Conservation (phyloP, 2,888 invertebrate genomes). For the Diloba caeruleocephala region DNA sequence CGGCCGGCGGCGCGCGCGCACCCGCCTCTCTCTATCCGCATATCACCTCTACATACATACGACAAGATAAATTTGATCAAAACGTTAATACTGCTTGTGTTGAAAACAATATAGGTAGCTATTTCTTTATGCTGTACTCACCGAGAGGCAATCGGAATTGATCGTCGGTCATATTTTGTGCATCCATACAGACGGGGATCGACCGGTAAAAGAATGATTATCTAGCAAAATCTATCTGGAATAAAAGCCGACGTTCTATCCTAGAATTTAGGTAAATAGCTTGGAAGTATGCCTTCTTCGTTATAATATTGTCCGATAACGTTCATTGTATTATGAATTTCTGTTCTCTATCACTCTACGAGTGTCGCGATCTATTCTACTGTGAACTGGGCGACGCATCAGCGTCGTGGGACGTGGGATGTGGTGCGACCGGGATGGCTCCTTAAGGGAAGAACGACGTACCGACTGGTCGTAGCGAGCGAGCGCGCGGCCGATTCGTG, state of each 20-base stretch:
- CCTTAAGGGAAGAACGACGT: constrained; percentile 58
- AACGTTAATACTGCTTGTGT: constrained; percentile 86
- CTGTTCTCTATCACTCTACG: constrained; percentile 85
- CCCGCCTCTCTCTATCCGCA: constrained; percentile 80
- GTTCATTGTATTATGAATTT: constrained; percentile 83
- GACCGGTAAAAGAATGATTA: constrained; percentile 81
- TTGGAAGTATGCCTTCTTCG: constrained; percentile 87
- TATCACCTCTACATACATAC: constrained; percentile 86
- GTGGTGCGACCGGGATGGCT: constrained; percentile 53
- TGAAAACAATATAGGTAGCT: constrained; percentile 81
- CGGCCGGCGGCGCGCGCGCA: constrained; percentile 60
- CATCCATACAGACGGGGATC: constrained; percentile 83
- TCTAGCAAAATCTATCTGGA: constrained; percentile 89
- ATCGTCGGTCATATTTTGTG: constrained; percentile 86
- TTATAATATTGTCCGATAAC: constrained; percentile 88
- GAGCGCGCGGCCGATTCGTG: constrained; percentile 18
- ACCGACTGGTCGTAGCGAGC: constrained; percentile 51
- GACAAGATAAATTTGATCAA: constrained; percentile 82
- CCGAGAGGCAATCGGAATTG: constrained; percentile 80
- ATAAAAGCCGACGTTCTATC: constrained; percentile 87
- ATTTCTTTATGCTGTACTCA: constrained; percentile 74
- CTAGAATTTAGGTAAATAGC: constrained; percentile 86
- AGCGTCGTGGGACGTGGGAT: constrained; percentile 52
- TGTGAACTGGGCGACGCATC: constrained; percentile 60
- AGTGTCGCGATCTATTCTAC: constrained; percentile 86